Evolutionary conservation across 1,140 invertebrate genomes (phyloP).

Genomic region (Mactra quadrangularis): DNA sequence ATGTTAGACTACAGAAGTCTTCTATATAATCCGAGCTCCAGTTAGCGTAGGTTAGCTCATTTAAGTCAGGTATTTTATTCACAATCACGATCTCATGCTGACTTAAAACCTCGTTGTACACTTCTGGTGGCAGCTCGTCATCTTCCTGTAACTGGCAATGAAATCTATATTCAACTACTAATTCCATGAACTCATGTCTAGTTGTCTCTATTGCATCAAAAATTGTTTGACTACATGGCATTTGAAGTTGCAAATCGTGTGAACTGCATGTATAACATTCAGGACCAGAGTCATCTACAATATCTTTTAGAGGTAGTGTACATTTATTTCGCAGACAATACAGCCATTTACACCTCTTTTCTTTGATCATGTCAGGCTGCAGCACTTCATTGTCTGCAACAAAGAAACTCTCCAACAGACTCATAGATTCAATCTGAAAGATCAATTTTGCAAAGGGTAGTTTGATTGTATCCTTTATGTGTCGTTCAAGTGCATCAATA

Average conservation of each 20-base stretch:
- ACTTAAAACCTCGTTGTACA: neutral
- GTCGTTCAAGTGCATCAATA: constrained; percentile 40
- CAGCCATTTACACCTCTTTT: neutral
- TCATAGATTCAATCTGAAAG: constrained; percentile 12
- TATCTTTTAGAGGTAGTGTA: constrained; percentile 17
- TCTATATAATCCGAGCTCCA: constrained; percentile 30
- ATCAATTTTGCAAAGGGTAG: constrained; percentile 39
- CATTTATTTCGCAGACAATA: neutral
- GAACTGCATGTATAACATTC: constrained; percentile 42
- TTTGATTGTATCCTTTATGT: constrained; percentile 13
- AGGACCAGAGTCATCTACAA: constrained; percentile 26
- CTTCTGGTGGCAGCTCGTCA: neutral
- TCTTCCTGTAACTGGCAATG: constrained; percentile 2
- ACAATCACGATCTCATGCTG: constrained; percentile 31
- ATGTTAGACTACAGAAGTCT: constrained; percentile 40
- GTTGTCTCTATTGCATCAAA: constrained; percentile 29
- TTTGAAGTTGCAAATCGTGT: constrained; percentile 5
- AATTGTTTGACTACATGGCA: constrained; percentile 31
- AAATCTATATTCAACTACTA: neutral
- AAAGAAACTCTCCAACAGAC: constrained; percentile 37
- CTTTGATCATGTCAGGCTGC: neutral
- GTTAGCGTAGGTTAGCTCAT: neutral
- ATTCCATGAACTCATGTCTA: constrained; percentile 18
- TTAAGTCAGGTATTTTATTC: constrained; percentile 4
- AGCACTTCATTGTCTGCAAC: neutral